phyloP scores from a whole-genome alignment of 2,797 vertebrate species.

The Sphenodon punctatus region DNA sequence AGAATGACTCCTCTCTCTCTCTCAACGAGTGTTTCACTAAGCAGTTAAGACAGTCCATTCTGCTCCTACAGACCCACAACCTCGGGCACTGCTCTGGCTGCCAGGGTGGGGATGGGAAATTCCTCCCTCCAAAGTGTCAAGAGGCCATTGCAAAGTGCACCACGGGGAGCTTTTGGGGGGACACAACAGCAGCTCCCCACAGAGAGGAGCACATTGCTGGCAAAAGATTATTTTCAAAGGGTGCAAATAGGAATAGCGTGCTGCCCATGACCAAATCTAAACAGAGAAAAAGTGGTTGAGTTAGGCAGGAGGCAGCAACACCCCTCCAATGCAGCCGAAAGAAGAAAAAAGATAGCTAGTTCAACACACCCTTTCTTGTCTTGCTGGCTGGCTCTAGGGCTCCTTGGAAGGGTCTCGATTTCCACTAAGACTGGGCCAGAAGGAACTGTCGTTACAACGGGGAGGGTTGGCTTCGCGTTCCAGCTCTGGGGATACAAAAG shows the following conservation, averaged over 20 bases:
- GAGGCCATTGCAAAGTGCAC: not conserved
- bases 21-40: no score
- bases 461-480: constrained; percentile 73
- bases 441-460: constrained; percentile 74
- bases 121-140: not conserved
- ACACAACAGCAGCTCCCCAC: not conserved
- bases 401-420: constrained; percentile 87
- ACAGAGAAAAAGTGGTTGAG: constrained; percentile 25
- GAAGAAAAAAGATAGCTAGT: not conserved
- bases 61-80: no score
- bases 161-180: not conserved
- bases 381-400: constrained; percentile 80
- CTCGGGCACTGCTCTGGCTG: not conserved
- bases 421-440: constrained; percentile 83
- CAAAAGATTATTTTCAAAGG: constrained; percentile 1
- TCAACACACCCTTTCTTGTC: constrained; percentile 88
- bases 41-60: no score
- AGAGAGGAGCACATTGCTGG: not conserved
- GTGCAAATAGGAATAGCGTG: constrained; percentile 57
- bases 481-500: constrained; percentile 74
- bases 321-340: constrained; percentile 48
- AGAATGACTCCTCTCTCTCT: no score
- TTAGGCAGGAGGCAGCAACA: constrained; percentile 21
- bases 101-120: not conserved
- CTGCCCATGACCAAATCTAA: constrained; percentile 41